Evolutionary conservation across 2,113 vertebrate species (phyloP).

Genomic region (Eublepharis macularius): DNA sequence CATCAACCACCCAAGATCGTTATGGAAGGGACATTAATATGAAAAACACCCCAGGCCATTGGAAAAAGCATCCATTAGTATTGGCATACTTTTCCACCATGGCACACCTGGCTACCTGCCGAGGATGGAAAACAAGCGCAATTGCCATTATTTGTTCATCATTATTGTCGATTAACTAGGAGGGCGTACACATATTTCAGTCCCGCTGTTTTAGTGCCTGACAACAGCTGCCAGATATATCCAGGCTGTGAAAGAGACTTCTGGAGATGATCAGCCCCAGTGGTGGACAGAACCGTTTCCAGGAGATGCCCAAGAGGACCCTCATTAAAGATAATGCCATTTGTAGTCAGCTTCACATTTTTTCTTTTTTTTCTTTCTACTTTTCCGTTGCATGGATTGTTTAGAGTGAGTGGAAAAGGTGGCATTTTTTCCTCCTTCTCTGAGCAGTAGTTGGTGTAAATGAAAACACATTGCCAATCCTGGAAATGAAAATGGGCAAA

Average conservation of each 20-base stretch:
- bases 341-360: constrained; percentile 42
- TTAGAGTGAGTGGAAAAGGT: background rate
- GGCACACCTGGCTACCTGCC: constrained; percentile 31
- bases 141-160: constrained; percentile 52
- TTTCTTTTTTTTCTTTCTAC: constrained; percentile 29
- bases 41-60: background rate
- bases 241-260: constrained; percentile 42
- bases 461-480: too few species aligned
- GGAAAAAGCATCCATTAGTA: constrained; percentile 25
- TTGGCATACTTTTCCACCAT: constrained; percentile 13
- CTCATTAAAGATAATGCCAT: constrained; percentile 55
- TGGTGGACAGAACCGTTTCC: constrained; percentile 41
- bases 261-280: constrained; percentile 41
- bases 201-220: constrained; percentile 55
- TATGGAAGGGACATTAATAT: background rate
- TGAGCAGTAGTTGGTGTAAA: too few species aligned
- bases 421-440: background rate
- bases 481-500: too few species aligned
- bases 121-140: constrained; percentile 4
- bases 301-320: constrained; percentile 44
- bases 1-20: background rate
- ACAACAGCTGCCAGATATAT: constrained; percentile 55
- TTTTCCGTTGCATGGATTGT: background rate
- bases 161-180: constrained; percentile 37
- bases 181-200: constrained; percentile 37